Evolutionary conservation across 37 sponge, comb jelly and placozoan species (phyloP).

Genomic region (Halisarca cf. caerulea): DNA sequence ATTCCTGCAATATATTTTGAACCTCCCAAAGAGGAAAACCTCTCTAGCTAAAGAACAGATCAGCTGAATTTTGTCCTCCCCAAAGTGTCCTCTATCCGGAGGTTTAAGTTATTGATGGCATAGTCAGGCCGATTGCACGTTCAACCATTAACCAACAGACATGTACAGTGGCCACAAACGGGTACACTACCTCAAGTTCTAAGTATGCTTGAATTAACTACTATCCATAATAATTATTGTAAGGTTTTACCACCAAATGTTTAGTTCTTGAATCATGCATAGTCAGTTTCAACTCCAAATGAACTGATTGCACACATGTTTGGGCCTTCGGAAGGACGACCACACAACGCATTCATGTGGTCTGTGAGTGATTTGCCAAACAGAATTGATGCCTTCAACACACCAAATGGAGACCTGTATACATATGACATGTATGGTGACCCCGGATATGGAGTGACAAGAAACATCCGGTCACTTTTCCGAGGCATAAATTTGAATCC

Average conservation of each 20-base stretch:
- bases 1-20: no score
- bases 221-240: no score
- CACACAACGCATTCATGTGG: slow-evolving; percentile 10
- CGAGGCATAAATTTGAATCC: neutral
- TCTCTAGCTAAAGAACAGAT: no score
- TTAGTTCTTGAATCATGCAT: no score
- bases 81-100: neutral
- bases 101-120: slow-evolving; percentile 10
- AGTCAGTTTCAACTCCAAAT: slow-evolving; percentile 23
- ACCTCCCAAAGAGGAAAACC: no score
- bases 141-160: neutral
- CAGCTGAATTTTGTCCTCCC: no score
- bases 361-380: neutral
- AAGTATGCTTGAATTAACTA: slow-evolving; percentile 3
- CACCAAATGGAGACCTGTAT: neutral
- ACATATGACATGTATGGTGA: slow-evolving; percentile 25
- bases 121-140: neutral
- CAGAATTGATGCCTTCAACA: neutral
- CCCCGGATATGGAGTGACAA: slow-evolving; percentile 13
- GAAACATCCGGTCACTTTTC: slow-evolving; percentile 7
- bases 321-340: slow-evolving; percentile 16
- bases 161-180: slow-evolving; percentile 12
- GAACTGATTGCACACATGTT: slow-evolving; percentile 17
- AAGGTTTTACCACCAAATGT: no score
- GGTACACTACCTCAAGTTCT: slow-evolving; percentile 10